Evolutionary conservation across 2,797 vertebrate species (phyloP), one percentile per base, ranked within the genome.

Genomic region (Allobates femoralis): DNA sequence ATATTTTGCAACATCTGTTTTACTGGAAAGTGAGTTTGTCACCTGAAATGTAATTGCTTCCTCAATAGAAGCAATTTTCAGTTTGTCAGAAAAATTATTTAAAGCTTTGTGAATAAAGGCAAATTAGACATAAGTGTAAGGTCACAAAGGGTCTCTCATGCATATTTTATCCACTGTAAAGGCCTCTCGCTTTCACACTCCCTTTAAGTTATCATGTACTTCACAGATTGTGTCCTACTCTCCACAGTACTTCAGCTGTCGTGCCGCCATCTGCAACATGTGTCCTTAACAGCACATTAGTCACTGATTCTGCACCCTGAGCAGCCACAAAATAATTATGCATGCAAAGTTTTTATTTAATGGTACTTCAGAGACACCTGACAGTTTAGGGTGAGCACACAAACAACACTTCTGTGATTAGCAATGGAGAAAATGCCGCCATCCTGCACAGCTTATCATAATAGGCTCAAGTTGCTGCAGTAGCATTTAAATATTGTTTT

Each of bases 51-150:
- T 73, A 83, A 83, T 83, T 73, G 28, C 32, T 6, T 6, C 67
- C 7, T 58, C 32, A 41, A 58, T 28, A 10, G 34, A 41, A 83
- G 67, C 67, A 58, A 73, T 83, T 73, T 83, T 32, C 66, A 73
- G 66, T 73, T 83, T 58, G 64, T 73, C 30, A 71, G 51, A 26
- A 73, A 73, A 58, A 73, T 83, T 41, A 41, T 71, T 73, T 83
- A 23, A 71, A 83, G 51, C 64, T 34, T 11, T 15, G 14, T 71
- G 80, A 82, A 82, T 55, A 82, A 82, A 56, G 23, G 66, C 81
- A 83, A 83, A 83, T 83, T 50, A 76, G 28, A 74, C 26, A 60
- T 84, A 84, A 84, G 71, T 83, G 51, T 69, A 46, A 80, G 76
- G 77, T 80, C 67, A 64, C 37, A 62, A 79, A 32, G 79, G 77